Evolutionary conservation across 2,888 invertebrate species (phyloP).

Genomic region (Drosophila melanosoma): DNA sequence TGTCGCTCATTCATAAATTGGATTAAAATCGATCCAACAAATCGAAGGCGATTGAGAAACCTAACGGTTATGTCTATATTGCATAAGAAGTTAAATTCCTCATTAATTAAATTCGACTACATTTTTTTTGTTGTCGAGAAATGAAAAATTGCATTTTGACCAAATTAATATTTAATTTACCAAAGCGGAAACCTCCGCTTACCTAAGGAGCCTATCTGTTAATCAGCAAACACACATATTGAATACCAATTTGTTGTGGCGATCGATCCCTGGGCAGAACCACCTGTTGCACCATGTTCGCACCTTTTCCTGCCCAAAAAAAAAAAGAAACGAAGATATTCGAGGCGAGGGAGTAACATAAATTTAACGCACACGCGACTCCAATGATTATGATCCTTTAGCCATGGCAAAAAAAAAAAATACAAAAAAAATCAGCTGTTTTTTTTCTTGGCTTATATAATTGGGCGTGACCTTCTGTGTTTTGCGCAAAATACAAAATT

Average conservation of each 20-base stretch:
- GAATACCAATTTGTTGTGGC: slow-evolving; percentile 56
- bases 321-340: slow-evolving; percentile 18
- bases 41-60: slow-evolving; percentile 22
- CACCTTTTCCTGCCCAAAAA: slow-evolving; percentile 44
- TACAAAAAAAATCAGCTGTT: slow-evolving; percentile 18
- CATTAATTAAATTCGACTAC: not conserved
- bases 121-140: not conserved
- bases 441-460: slow-evolving; percentile 23
- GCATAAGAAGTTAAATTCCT: not conserved
- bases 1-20: slow-evolving; percentile 41
- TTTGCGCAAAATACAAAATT: slow-evolving; percentile 77
- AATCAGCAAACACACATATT: slow-evolving; percentile 47
- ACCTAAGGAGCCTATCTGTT: slow-evolving; percentile 5
- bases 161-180: slow-evolving; percentile 19
- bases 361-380: slow-evolving; percentile 73
- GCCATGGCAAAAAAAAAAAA: slow-evolving; percentile 12
- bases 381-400: slow-evolving; percentile 45
- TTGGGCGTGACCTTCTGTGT: slow-evolving; percentile 69
- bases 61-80: not conserved
- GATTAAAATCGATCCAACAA: slow-evolving; percentile 21
- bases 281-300: slow-evolving; percentile 73
- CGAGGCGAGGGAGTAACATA: slow-evolving; percentile 69
- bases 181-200: not conserved
- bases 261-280: slow-evolving; percentile 50
- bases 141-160: slow-evolving; percentile 25